Conservation (phyloP, 2,797 vertebrate species). For the Antennarius maculatus region DNA sequence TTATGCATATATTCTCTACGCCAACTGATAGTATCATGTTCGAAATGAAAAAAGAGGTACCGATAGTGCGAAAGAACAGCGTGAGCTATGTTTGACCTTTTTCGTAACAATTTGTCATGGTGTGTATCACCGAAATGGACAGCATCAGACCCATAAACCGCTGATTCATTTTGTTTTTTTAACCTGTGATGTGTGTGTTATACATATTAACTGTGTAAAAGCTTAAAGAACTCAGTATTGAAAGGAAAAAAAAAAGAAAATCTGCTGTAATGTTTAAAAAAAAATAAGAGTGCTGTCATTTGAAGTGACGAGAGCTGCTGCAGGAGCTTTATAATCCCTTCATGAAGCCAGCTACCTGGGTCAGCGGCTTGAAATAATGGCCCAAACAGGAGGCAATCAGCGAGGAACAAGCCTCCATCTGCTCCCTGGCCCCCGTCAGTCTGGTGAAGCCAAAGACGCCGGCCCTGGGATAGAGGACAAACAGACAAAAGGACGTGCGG, state of each 20-base stretch:
- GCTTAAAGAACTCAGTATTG: not conserved
- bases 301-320: not conserved
- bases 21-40: not conserved
- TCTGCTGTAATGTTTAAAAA: too few species aligned
- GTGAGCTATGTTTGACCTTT: constrained; percentile 16
- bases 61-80: not conserved
- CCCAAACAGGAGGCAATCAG: constrained; percentile 88
- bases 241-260: not conserved
- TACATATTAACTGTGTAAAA: not conserved
- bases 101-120: not conserved
- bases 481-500: constrained; percentile 59
- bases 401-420: constrained; percentile 84
- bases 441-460: constrained; percentile 87
- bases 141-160: not conserved
- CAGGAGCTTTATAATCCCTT: not conserved
- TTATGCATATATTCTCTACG: too few species aligned
- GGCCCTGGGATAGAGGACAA: constrained; percentile 77
- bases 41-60: not conserved
- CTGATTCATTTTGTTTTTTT: too few species aligned
- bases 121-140: constrained; percentile 3
- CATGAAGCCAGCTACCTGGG: constrained; percentile 80
- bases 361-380: constrained; percentile 88
- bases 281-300: constrained; percentile 1
- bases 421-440: constrained; percentile 81
- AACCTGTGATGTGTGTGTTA: too few species aligned